Percentiles rank a stretch among this genome's conserved stretches.
Evolutionary conservation across 2,113 vertebrate species (phyloP).

Genomic region (Willisornis vidua): DNA sequence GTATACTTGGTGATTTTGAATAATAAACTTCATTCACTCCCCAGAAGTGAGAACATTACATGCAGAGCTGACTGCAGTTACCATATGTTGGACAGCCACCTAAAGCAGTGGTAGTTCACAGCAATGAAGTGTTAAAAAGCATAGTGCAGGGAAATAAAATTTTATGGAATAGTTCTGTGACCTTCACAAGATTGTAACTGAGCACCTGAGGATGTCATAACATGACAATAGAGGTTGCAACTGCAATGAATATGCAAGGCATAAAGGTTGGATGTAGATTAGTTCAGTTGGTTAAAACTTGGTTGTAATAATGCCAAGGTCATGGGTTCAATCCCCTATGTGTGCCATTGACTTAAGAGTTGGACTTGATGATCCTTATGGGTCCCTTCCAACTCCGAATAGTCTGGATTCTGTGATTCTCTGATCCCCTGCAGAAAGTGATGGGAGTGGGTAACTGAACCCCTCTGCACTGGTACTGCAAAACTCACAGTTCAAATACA

Average conservation of each 20-base stretch:
- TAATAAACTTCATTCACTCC: conserved; percentile 29
- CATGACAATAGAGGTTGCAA: background rate
- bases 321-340: too few species aligned
- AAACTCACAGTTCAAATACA: background rate
- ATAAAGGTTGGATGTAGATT: background rate
- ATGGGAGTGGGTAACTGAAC: background rate
- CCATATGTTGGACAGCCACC: background rate
- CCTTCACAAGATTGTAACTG: background rate
- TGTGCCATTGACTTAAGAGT: too few species aligned
- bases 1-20: background rate
- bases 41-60: background rate
- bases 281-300: too few species aligned
- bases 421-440: background rate
- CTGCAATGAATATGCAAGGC: background rate
- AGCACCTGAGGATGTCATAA: background rate
- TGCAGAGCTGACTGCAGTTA: background rate
- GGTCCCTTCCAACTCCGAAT: too few species aligned
- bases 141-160: background rate
- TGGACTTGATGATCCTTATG: too few species aligned
- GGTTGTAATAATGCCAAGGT: too few species aligned
- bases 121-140: background rate
- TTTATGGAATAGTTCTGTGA: background rate
- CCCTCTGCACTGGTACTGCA: background rate
- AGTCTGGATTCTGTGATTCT: too few species aligned
- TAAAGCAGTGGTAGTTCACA: background rate